Percentiles rank a stretch among this genome's conserved stretches.
These are phyloP conservation scores for Lithosia quadra DNA, from an alignment of 2,888 invertebrate species.

Conservation along the genomic window DNA sequence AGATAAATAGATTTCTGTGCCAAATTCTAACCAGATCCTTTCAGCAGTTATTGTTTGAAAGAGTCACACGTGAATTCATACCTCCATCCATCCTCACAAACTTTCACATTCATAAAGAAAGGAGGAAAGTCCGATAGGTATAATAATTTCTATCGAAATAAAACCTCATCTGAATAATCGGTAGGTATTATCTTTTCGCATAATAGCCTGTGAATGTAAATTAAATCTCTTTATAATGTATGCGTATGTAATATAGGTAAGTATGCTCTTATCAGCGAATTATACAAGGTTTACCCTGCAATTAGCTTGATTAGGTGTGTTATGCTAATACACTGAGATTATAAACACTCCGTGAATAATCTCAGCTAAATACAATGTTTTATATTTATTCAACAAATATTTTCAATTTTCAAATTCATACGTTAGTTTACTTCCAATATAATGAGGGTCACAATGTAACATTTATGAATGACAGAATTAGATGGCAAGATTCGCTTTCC, in stretches of 20 bases:
- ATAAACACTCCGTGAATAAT: neutral
- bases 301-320: conserved; percentile 3
- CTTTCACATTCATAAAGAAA: neutral
- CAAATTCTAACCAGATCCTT: neutral
- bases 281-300: neutral
- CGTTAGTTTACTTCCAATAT: too few species aligned
- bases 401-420: too few species aligned
- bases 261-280: neutral
- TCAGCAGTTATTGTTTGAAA: neutral
- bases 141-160: neutral
- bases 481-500: neutral
- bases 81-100: neutral
- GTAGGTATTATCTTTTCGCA: neutral
- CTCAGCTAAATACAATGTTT: neutral
- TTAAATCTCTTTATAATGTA: neutral
- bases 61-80: neutral
- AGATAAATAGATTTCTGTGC: neutral
- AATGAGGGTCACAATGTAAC: too few species aligned
- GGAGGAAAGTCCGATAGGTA: neutral
- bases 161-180: neutral
- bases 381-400: neutral
- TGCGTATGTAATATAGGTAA: neutral
- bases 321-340: conserved; percentile 4
- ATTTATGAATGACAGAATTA: neutral
- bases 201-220: neutral